phyloP scores from a whole-genome alignment of 2,888 invertebrate genomes.

The Ichneumoninae sp. region DNA sequence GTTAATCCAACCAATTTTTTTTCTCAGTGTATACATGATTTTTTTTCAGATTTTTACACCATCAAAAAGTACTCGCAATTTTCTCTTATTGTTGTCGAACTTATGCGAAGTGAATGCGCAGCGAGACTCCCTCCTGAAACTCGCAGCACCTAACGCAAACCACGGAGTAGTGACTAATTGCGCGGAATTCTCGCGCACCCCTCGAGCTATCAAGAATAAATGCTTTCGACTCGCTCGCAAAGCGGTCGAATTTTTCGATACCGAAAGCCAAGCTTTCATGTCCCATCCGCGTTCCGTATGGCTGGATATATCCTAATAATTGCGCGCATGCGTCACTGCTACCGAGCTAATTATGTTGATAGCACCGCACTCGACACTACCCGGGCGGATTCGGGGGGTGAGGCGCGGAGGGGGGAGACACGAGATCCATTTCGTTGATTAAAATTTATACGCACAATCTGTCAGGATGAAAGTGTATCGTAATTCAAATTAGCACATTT shows the following conservation, averaged over 20 bases:
- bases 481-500: conserved; percentile 77
- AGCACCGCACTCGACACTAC: conserved; percentile 72
- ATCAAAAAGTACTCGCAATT: no score
- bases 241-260: conserved; percentile 17
- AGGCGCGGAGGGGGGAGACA: conserved; percentile 46
- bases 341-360: conserved; percentile 79
- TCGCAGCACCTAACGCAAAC: conserved; percentile 4
- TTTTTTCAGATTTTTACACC: no score
- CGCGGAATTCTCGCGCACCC: conserved; percentile 20
- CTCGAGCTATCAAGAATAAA: conserved; percentile 51
- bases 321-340: conserved; percentile 78
- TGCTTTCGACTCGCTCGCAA: conserved; percentile 40
- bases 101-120: no score
- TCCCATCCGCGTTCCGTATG: conserved; percentile 70
- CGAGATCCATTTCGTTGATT: conserved; percentile 76
- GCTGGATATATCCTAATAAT: conserved; percentile 76
- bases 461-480: conserved; percentile 69
- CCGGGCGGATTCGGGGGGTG: conserved; percentile 71
- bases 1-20: no score
- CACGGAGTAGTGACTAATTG: conserved; percentile 43
- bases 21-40: no score
- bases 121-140: background rate
- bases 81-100: no score
- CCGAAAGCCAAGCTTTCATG: conserved; percentile 46
- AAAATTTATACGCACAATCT: conserved; percentile 77